These are phyloP conservation scores for Solen grandis DNA, from an alignment of 1,140 invertebrate genomes.

Conservation along the genomic window DNA sequence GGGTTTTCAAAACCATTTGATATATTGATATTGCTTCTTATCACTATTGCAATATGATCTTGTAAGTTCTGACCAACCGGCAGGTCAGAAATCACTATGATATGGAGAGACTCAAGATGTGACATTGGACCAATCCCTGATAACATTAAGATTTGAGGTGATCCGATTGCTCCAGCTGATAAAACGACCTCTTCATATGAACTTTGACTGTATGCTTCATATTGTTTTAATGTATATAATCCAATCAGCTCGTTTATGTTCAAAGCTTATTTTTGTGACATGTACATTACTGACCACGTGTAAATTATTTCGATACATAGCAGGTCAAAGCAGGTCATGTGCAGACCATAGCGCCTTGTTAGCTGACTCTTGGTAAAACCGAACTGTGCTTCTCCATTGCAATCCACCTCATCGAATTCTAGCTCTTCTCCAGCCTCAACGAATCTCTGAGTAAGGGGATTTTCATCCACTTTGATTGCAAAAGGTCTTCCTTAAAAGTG, in stretches of 20 bases:
- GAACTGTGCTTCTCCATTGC: slow-evolving; percentile 47
- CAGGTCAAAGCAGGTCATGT: slow-evolving; percentile 14
- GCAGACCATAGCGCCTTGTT: not conserved
- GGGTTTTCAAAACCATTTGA: slow-evolving; percentile 50
- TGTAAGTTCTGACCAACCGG: slow-evolving; percentile 93
- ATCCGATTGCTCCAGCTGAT: slow-evolving; percentile 84
- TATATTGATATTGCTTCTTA: slow-evolving; percentile 50
- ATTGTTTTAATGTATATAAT: slow-evolving; percentile 69
- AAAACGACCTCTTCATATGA: slow-evolving; percentile 83
- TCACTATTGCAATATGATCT: slow-evolving; percentile 83
- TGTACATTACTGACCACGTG: slow-evolving; percentile 5
- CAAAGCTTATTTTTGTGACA: slow-evolving; percentile 50
- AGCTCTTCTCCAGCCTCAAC: slow-evolving; percentile 62
- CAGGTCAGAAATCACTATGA: slow-evolving; percentile 82
- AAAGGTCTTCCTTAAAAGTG: slow-evolving; percentile 60
- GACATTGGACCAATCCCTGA: slow-evolving; percentile 84
- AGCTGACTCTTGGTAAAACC: no score
- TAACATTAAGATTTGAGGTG: no score
- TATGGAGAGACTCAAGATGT: slow-evolving; percentile 73
- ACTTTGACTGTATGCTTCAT: slow-evolving; percentile 83
- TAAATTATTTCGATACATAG: slow-evolving; percentile 24
- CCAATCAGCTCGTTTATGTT: slow-evolving; percentile 55
- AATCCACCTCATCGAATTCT: slow-evolving; percentile 57
- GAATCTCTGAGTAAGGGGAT: slow-evolving; percentile 54
- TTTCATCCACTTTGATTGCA: slow-evolving; percentile 50